Conservation (phyloP, 2,888 invertebrate species). For the Lasioglossum zephyrum region DNA sequence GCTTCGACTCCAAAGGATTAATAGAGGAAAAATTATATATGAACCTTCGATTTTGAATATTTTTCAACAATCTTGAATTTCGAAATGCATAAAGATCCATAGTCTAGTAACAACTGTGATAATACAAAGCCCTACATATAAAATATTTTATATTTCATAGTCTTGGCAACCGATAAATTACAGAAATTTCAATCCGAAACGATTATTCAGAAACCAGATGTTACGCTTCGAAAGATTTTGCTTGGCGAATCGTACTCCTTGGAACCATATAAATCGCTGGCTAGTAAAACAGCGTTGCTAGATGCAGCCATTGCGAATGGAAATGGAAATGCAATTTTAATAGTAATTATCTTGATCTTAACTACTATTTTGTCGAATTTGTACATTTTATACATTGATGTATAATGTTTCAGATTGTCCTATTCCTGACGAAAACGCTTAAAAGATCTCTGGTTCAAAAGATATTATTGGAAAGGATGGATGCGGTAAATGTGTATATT, state of each 20-base stretch:
- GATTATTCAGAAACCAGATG: slow-evolving; percentile 81
- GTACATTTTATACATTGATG: not conserved
- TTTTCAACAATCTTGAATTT: too few species aligned
- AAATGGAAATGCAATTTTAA: slow-evolving; percentile 91
- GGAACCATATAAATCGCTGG: slow-evolving; percentile 85
- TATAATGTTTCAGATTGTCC: slow-evolving; percentile 86
- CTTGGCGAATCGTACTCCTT: slow-evolving; percentile 85
- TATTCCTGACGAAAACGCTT: slow-evolving; percentile 91
- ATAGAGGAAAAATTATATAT: too few species aligned
- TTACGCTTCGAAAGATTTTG: slow-evolving; percentile 85
- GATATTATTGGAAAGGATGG: slow-evolving; percentile 88
- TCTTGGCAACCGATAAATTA: slow-evolving; percentile 84
- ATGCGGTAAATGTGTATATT: slow-evolving; percentile 90
- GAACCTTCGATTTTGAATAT: too few species aligned
- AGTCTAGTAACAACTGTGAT: too few species aligned
- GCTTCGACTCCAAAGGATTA: too few species aligned
- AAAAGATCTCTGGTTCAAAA: slow-evolving; percentile 90
- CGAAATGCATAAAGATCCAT: too few species aligned
- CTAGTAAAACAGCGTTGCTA: slow-evolving; percentile 89
- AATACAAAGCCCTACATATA: not conserved
- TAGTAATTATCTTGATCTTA: slow-evolving; percentile 72
- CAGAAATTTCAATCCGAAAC: slow-evolving; percentile 43
- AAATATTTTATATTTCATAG: slow-evolving; percentile 75
- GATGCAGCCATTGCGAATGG: slow-evolving; percentile 90
- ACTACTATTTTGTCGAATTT: not conserved